phyloP scores from a whole-genome alignment of 2,797 vertebrate genomes.

The Ctenochaetus hawaiiensis region DNA sequence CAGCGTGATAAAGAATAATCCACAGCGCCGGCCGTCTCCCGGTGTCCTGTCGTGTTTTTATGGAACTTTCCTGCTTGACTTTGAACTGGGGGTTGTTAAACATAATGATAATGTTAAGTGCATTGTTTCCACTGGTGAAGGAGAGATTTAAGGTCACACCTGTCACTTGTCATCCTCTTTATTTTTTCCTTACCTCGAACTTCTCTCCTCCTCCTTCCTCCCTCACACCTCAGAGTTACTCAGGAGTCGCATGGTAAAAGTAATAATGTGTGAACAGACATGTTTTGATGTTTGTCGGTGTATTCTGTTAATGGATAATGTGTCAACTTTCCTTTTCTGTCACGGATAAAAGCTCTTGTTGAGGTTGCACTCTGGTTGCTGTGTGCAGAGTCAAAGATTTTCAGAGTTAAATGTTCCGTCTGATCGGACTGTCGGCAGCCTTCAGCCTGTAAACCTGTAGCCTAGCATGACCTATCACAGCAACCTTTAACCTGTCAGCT shows the following conservation, averaged over 20 bases:
- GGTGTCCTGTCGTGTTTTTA: slow-evolving; percentile 7
- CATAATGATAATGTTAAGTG: slow-evolving; percentile 22
- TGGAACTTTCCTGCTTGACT: neutral
- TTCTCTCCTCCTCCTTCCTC: slow-evolving; percentile 15
- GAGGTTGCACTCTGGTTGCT: slow-evolving; percentile 48
- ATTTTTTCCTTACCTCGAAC: slow-evolving; percentile 1
- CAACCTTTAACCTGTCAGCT: slow-evolving; percentile 41
- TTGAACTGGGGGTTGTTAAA: slow-evolving; percentile 8
- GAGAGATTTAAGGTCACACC: slow-evolving; percentile 1
- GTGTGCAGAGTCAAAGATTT: slow-evolving; percentile 38
- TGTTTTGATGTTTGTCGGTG: slow-evolving; percentile 43
- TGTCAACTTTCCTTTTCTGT: slow-evolving; percentile 37
- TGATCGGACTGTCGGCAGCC: neutral
- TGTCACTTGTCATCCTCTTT: slow-evolving; percentile 2
- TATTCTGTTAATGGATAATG: slow-evolving; percentile 39
- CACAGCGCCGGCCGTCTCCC: neutral
- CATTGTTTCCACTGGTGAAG: slow-evolving; percentile 20
- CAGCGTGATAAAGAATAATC: neutral
- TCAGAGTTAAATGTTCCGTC: neutral
- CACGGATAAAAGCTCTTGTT: slow-evolving; percentile 38
- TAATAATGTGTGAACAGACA: slow-evolving; percentile 41
- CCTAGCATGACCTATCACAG: slow-evolving; percentile 44
- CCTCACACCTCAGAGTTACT: slow-evolving; percentile 22
- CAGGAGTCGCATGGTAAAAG: slow-evolving; percentile 39
- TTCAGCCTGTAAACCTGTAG: slow-evolving; percentile 14